Percentiles rank a stretch among this genome's conserved stretches.
Evolutionary conservation across 1,140 invertebrate species (phyloP).

Genomic region (Chionoecetes opilio): DNA sequence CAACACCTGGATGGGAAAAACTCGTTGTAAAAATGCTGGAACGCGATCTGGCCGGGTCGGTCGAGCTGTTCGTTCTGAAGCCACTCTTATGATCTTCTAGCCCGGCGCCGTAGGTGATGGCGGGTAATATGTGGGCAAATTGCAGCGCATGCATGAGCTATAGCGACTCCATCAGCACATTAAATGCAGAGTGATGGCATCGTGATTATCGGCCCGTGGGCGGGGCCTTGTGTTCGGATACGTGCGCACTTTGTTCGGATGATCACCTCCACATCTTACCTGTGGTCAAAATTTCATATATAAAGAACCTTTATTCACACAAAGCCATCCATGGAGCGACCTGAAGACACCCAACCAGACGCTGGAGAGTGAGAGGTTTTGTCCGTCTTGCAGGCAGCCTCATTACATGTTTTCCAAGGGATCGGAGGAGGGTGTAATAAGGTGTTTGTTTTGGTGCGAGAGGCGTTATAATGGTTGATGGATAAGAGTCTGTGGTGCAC

Average conservation of each 20-base stretch:
- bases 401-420: constrained; percentile 65
- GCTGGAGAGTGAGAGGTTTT: background rate
- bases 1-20: constrained; percentile 72
- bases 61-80: constrained; percentile 75
- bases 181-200: constrained; percentile 81
- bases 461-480: constrained; percentile 81
- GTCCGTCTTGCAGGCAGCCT: background rate
- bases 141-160: constrained; percentile 80
- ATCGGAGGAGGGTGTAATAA: constrained; percentile 80
- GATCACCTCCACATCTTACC: constrained; percentile 51
- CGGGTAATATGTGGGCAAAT: constrained; percentile 80
- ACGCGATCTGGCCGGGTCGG: constrained; percentile 72
- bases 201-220: constrained; percentile 78
- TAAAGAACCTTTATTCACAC: constrained; percentile 46
- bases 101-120: constrained; percentile 78
- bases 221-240: constrained; percentile 77
- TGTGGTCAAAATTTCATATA: constrained; percentile 49
- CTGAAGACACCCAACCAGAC: background rate
- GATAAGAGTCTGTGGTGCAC: constrained; percentile 77
- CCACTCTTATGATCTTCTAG: constrained; percentile 77
- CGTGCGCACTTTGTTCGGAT: constrained; percentile 71
- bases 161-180: constrained; percentile 80
- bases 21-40: constrained; percentile 76
- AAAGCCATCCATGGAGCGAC: background rate
- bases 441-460: constrained; percentile 81